Conservation (phyloP, 2,888 invertebrate species). For the Clepsis dumicolana region DNA sequence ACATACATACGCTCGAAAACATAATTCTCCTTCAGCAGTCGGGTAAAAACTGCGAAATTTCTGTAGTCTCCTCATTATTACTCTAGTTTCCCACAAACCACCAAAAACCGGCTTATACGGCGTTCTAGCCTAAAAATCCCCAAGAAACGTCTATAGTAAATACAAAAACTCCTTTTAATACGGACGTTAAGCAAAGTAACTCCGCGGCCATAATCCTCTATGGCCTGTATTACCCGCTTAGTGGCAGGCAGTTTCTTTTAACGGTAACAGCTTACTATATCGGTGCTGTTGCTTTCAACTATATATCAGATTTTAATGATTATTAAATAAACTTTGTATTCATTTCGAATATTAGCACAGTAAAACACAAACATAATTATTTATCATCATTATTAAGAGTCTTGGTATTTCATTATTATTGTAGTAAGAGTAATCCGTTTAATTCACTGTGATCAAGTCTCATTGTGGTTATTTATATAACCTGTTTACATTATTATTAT, state of each 20-base stretch:
- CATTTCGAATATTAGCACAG: neutral
- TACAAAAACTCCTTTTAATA: constrained; percentile 49
- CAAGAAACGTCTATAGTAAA: constrained; percentile 38
- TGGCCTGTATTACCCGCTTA: constrained; percentile 55
- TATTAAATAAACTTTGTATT: constrained; percentile 29
- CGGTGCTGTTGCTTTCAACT: constrained; percentile 28
- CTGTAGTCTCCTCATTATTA: neutral
- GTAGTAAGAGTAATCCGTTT: no score
- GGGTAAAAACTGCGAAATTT: neutral
- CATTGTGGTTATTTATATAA: no score
- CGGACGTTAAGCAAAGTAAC: constrained; percentile 51
- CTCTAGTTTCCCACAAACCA: neutral
- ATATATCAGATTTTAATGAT: constrained; percentile 36
- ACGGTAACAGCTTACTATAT: constrained; percentile 56
- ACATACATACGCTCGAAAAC: no score
- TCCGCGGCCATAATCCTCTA: constrained; percentile 47
- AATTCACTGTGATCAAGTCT: no score
- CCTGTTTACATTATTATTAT: no score
- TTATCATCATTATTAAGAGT: no score
- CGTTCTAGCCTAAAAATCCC: constrained; percentile 13
- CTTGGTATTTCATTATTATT: no score
- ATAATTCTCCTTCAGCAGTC: no score
- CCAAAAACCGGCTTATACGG: constrained; percentile 8
- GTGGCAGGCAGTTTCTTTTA: constrained; percentile 66
- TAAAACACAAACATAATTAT: no score